Conservation (phyloP, 2,113 vertebrate genomes). For the Callopanchax toddi region DNA sequence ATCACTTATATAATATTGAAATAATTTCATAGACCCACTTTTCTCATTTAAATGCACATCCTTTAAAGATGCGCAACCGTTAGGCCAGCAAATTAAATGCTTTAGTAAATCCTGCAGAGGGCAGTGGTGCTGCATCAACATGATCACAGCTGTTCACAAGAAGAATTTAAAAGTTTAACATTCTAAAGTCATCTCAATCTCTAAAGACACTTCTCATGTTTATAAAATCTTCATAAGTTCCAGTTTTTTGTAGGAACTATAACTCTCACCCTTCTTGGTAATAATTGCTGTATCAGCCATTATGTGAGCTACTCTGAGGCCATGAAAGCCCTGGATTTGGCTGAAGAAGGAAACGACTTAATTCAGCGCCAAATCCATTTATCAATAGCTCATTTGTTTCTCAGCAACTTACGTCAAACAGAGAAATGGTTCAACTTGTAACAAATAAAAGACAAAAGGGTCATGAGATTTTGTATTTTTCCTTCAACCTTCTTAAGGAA, state of each 20-base stretch:
- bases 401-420: constrained; percentile 3
- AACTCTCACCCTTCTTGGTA: neutral
- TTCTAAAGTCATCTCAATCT: no score
- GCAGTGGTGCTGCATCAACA: constrained; percentile 39
- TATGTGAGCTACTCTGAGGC: constrained; percentile 42
- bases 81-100: neutral
- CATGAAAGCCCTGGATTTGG: constrained; percentile 19
- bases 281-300: constrained; percentile 49
- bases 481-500: neutral
- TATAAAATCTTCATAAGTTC: no score
- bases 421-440: constrained; percentile 18
- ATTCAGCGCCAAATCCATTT: constrained; percentile 42
- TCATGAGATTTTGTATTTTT: no score
- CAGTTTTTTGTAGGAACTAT: no score
- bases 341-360: constrained; percentile 9
- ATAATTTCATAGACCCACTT: neutral
- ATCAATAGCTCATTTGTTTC: constrained; percentile 49
- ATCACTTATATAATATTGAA: neutral
- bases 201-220: no score
- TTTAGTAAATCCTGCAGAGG: constrained; percentile 43
- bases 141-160: no score
- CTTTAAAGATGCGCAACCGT: neutral
- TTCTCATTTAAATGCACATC: neutral
- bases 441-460: constrained; percentile 20
- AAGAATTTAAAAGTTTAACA: no score